phyloP scores from a whole-genome alignment of 2,888 invertebrate genomes.

The Eurytoma adleriae region DNA sequence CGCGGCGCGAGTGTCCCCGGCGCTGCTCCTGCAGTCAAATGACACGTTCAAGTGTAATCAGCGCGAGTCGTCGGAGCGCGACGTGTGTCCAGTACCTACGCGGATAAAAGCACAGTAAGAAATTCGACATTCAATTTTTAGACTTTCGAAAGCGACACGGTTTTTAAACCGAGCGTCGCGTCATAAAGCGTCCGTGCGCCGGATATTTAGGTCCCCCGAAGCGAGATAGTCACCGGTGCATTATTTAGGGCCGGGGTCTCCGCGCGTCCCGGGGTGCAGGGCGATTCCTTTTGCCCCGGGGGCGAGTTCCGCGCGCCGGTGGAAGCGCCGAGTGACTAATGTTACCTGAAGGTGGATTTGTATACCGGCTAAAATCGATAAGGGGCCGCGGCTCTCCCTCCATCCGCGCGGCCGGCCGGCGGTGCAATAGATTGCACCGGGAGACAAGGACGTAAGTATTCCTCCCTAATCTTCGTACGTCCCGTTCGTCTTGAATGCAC shows the following conservation, averaged over 20 bases:
- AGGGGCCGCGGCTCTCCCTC: constrained; percentile 54
- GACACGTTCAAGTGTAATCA: constrained; percentile 19
- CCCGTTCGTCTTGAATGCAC: constrained; percentile 6
- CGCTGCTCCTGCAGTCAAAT: constrained; percentile 23
- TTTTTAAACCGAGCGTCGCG: not conserved
- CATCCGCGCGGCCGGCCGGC: not conserved
- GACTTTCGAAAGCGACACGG: not conserved
- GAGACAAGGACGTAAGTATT: constrained; percentile 52
- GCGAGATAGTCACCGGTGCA: constrained; percentile 28
- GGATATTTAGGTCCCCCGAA: constrained; percentile 21
- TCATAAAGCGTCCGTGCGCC: constrained; percentile 6
- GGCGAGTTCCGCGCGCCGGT: constrained; percentile 18
- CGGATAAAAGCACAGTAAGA: too few relatives aligned
- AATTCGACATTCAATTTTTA: not conserved
- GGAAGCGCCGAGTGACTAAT: constrained; percentile 67
- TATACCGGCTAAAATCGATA: constrained; percentile 71
- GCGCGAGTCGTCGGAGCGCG: not conserved
- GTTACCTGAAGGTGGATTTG: constrained; percentile 71
- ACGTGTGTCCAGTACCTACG: too few relatives aligned
- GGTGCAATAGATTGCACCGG: constrained; percentile 37
- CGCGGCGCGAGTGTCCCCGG: not conserved
- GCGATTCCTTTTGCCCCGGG: constrained; percentile 42
- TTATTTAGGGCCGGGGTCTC: constrained; percentile 21
- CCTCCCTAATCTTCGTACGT: constrained; percentile 30
- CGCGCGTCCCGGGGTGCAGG: constrained; percentile 13